phyloP scores from a whole-genome alignment of 2,113 vertebrate genomes.

The Galemys pyrenaicus region DNA sequence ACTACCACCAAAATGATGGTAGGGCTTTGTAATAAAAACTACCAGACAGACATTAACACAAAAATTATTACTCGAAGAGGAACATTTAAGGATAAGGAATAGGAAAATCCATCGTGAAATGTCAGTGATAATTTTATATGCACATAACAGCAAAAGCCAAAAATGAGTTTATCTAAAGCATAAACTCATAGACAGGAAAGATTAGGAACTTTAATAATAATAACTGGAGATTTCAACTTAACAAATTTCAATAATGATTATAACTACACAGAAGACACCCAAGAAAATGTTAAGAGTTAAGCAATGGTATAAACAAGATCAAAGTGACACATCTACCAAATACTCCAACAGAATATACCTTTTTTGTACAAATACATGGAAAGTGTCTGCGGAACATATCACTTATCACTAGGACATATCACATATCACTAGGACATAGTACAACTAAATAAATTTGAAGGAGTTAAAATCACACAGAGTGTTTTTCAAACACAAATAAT shows the following conservation, averaged over 20 bases:
- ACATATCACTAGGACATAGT: not conserved
- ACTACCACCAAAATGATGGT: not conserved
- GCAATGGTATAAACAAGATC: not conserved
- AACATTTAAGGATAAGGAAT: not conserved
- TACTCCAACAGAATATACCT: not conserved
- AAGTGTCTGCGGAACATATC: not conserved
- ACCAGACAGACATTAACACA: not conserved
- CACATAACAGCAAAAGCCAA: not conserved
- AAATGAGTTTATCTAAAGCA: not conserved
- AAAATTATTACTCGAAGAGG: not conserved
- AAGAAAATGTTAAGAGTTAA: slow-evolving; percentile 13
- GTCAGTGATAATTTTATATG: not conserved
- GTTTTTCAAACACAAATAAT: not conserved
- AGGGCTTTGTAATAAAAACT: not conserved
- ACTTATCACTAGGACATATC: not conserved
- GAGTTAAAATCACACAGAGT: not conserved
- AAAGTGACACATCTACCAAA: not conserved
- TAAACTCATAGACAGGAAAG: not conserved
- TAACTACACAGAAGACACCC: not conserved
- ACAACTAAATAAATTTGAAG: not conserved
- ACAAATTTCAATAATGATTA: not conserved
- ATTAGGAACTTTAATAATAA: not conserved
- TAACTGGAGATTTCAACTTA: not conserved
- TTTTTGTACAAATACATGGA: not conserved
- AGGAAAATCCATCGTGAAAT: not conserved